Evolutionary conservation across 2,113 vertebrate species (phyloP).

Genomic region (Atlantisia rogersi): DNA sequence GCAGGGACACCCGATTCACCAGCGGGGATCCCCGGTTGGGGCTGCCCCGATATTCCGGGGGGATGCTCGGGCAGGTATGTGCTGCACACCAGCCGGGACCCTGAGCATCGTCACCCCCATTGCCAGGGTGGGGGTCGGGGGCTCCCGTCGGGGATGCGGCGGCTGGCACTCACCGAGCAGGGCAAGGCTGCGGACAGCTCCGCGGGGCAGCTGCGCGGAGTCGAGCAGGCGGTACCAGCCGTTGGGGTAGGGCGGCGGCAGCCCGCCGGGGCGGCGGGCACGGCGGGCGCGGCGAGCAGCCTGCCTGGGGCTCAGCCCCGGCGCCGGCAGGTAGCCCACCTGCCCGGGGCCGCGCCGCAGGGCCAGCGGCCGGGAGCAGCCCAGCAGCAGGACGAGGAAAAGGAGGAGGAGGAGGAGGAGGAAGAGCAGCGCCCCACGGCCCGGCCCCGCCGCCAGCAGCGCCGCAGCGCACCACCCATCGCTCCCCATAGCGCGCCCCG

Average conservation of each 20-base stretch:
- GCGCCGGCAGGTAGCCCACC: constrained; percentile 77
- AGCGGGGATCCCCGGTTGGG: not conserved
- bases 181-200: constrained; percentile 70
- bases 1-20: not conserved
- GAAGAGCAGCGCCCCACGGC: not conserved
- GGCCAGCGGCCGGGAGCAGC: constrained; percentile 74
- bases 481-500: not conserved
- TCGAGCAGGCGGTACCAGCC: constrained; percentile 84
- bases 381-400: not conserved
- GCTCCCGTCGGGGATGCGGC: not conserved
- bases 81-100: too few relatives aligned
- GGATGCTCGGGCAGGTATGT: not conserved
- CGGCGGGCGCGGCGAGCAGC: constrained; percentile 66
- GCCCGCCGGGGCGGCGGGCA: constrained; percentile 73
- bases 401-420: not conserved
- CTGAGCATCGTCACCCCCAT: not conserved
- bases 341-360: constrained; percentile 70
- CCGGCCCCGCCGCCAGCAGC: not conserved
- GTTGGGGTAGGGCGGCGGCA: constrained; percentile 83
- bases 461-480: not conserved
- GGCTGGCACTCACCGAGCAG: constrained; percentile 73
- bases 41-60: not conserved
- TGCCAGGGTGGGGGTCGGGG: too few relatives aligned
- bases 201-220: constrained; percentile 74
- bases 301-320: constrained; percentile 60